These are phyloP conservation scores for Tetramorium alpestre DNA, from an alignment of 1,140 invertebrate genomes.

Conservation along the genomic window DNA sequence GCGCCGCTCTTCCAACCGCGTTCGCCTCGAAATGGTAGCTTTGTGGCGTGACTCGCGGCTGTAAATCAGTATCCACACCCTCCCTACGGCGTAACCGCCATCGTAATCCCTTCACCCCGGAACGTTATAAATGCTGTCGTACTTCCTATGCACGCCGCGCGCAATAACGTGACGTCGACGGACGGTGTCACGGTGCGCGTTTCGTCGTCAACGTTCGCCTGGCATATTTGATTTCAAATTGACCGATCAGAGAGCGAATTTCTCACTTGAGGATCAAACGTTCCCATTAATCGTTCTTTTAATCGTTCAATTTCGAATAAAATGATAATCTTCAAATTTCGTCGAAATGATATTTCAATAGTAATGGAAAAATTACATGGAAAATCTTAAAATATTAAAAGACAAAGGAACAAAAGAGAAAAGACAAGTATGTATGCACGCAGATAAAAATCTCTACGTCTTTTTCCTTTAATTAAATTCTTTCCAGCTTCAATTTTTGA, in stretches of 20 bases:
- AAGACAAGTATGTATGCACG: not conserved
- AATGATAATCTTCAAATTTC: not conserved
- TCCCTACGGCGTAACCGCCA: conserved; percentile 59
- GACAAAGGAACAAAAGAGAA: not conserved
- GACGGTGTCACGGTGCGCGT: conserved; percentile 13
- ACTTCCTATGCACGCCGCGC: conserved; percentile 39
- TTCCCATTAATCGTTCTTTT: not conserved
- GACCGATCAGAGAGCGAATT: conserved; percentile 34
- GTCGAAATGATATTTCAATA: not conserved
- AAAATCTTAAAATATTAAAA: not conserved
- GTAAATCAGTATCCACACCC: conserved; percentile 76
- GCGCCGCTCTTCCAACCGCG: conserved; percentile 23
- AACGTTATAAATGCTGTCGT: conserved; percentile 51
- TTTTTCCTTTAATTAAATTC: not conserved
- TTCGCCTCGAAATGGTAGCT: conserved; percentile 46
- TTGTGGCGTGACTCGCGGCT: conserved; percentile 71
- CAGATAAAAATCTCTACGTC: not conserved
- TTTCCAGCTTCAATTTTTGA: not conserved
- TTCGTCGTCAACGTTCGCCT: conserved; percentile 28
- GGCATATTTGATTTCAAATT: conserved; percentile 41
- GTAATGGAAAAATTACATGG: not conserved
- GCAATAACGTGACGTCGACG: conserved; percentile 43
- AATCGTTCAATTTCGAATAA: not conserved
- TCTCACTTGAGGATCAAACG: not conserved
- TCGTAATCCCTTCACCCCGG: conserved; percentile 49